Percentiles rank a stretch among this genome's conserved stretches.
These are phyloP conservation scores for Syrphus vitripennis DNA, from an alignment of 2,888 invertebrate species.

Conservation along the genomic window DNA sequence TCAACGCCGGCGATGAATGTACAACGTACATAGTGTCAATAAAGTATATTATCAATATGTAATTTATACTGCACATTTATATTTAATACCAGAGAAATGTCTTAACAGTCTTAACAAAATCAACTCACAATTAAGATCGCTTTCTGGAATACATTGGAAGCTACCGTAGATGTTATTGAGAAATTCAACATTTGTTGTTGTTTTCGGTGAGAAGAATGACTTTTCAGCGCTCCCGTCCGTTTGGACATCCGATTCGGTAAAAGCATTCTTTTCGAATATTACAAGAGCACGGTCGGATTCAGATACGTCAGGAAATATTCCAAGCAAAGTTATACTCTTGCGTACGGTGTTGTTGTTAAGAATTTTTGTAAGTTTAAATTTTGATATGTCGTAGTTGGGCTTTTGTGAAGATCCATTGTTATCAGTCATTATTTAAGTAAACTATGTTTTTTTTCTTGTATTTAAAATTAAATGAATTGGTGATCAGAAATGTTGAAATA, in stretches of 20 bases:
- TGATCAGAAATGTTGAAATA: neutral
- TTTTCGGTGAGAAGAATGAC: constrained; percentile 84
- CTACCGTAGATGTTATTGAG: constrained; percentile 93
- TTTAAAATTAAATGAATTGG: neutral
- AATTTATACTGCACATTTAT: too few relatives aligned
- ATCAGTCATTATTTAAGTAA: constrained; percentile 38
- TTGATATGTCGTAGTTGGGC: constrained; percentile 82
- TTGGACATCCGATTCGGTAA: constrained; percentile 82
- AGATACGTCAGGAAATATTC: constrained; percentile 83
- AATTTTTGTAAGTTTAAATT: constrained; percentile 86
- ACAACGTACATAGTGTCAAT: too few relatives aligned
- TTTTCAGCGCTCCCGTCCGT: constrained; percentile 74
- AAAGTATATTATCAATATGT: too few relatives aligned
- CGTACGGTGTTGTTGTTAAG: constrained; percentile 87
- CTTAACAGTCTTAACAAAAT: too few relatives aligned
- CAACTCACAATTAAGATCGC: constrained; percentile 85
- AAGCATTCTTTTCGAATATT: constrained; percentile 91
- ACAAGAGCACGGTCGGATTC: constrained; percentile 86
- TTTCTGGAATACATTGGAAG: constrained; percentile 87
- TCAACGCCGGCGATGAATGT: too few relatives aligned
- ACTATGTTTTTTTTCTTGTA: neutral
- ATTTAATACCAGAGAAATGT: too few relatives aligned
- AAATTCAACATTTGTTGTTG: constrained; percentile 85
- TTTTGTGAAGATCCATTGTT: constrained; percentile 33
- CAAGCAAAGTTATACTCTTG: constrained; percentile 88